Base-by-base conservation (phyloP, 2,797 vertebrate genomes). In the Cephalopachus bancanus region DNA sequence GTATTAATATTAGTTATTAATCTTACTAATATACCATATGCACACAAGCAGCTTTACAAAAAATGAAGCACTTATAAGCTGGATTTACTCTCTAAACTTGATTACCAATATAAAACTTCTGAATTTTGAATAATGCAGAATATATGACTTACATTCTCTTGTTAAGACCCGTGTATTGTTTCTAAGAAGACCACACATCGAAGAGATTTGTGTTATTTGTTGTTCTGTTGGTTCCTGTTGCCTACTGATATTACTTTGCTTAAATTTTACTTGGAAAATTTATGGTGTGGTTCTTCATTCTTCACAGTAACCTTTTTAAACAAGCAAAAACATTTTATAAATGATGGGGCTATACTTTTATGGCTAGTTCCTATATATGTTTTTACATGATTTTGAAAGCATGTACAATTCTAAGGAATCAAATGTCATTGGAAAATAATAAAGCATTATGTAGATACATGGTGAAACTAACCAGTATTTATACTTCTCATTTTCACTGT, bases 1-100 rank as follows among this genome's bases (percentile, higher is more conserved):
- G 0, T 59, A 20, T 55, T 75, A 44, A 22, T 33, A 49, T 85
- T 57, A 76, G 71, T 33, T 60, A 1, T 55, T 89, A 10, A 6
- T 72, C 62, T 28, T 37, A 12, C 69, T 94, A 44, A 26, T 37
- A 49, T 20, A 11, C n/a, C 30, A 19, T 53, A 22, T 62, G 30
- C 2, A 30, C 55, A 16, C 16, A 26, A 67, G 60, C 65, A 57
- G 2, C 51, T 67, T 79, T 44, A 7, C 28, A 59, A 57, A 62
- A 89, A 87, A 4, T n/a, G 49, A 76, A 65, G 24, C 44, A 49
- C 79, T 44, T 67, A 1, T 79, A 10, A 85, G 5, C 78, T 95
- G 74, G 85, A 62, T 85, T 80, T 78, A 60, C 44, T 81, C 53
- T 91, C 37, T 91, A 19, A 83, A 83, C 20, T 80, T 79, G 44